Percentiles rank a stretch among this genome's conserved stretches.
These are phyloP conservation scores for Achatina immaculata DNA, from an alignment of 1,140 invertebrate species.

Conservation along the genomic window DNA sequence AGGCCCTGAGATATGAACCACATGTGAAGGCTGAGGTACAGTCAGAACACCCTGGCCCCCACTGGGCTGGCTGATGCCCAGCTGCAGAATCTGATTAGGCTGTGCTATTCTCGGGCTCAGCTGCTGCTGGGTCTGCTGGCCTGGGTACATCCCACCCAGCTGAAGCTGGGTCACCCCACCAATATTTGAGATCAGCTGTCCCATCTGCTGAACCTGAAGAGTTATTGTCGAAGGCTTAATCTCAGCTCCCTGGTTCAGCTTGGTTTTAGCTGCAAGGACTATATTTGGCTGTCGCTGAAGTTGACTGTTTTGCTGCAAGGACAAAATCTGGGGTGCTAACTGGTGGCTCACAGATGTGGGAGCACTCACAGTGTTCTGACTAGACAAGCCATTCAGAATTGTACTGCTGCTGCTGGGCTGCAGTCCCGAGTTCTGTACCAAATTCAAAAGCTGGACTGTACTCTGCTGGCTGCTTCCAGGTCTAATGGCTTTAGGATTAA, in stretches of 20 bases:
- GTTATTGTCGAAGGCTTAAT: not conserved
- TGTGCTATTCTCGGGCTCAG: not conserved
- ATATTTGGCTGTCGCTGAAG: constrained; percentile 20
- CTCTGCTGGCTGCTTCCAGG: constrained; percentile 3
- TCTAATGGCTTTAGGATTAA: not conserved
- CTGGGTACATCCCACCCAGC: constrained; percentile 3
- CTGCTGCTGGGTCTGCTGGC: not conserved
- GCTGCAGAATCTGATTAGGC: constrained; percentile 1
- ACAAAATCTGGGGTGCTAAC: constrained; percentile 22
- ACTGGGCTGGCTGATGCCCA: constrained; percentile 13
- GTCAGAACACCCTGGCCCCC: not conserved
- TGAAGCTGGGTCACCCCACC: constrained; percentile 9
- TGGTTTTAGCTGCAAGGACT: constrained; percentile 16
- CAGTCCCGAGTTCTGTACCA: not conserved
- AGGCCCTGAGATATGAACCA: not conserved
- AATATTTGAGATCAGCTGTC: constrained; percentile 12
- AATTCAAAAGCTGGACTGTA: not conserved
- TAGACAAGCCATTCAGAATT: not conserved
- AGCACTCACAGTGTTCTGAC: not conserved
- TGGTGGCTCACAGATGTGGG: not conserved
- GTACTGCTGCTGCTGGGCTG: not conserved
- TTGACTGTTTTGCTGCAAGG: constrained; percentile 19
- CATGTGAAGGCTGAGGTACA: not conserved
- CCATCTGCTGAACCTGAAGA: constrained; percentile 24
- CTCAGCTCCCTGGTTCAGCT: not conserved